Evolutionary conservation across 2,888 invertebrate species (phyloP), one percentile per base, ranked within the genome.

Genomic region (Sialis fuliginosa): DNA sequence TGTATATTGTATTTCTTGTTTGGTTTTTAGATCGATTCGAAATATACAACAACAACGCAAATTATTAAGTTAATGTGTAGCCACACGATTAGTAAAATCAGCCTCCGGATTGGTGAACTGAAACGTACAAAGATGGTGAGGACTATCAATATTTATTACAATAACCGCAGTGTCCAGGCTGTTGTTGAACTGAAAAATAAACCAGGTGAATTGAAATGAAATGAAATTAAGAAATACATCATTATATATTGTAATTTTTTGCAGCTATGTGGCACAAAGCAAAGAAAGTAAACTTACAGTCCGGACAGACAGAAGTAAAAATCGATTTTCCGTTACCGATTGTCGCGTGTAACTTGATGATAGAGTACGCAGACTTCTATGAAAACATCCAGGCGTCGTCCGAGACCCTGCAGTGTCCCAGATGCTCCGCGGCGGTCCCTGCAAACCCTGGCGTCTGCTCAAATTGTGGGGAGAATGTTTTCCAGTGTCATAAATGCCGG

Each of bases 401-500:
- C 54, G 95, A 96, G 65, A 95, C 91, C 0, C 69, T 95, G 13
- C 93, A 95, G 64, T 95, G 95, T 59, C 95, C 95, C 0, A 75
- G 96, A 30, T 98, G 97, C 62, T 92, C 92, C 49, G 92, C 95
- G 30, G 88, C 91, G 1, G 97, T 98, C 1, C 92, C 95, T 0
- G 90, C 97, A 0, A 93, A 93, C 62, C 96, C 97, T 0, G 97
- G 97, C 0, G 93, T 97, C 0, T 97, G 97, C 61, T 87, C 84
- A 0, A 93, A 92, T 64, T 93, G 93, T 60, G 96, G 97, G 0
- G 97, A 98, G 64, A 97, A 97, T 63, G 97, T 97, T 0, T 97
- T 91, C 70, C 98, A 98, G 60, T 98, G 97, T 59, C 95, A 96
- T 69, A 97, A 97, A 68, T 98, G 97, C 68, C 79, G 86, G 79